Percentiles rank a stretch among this genome's conserved stretches.
Evolutionary conservation across 2,113 vertebrate genomes (phyloP).

Genomic region (Megaleporinus macrocephalus): DNA sequence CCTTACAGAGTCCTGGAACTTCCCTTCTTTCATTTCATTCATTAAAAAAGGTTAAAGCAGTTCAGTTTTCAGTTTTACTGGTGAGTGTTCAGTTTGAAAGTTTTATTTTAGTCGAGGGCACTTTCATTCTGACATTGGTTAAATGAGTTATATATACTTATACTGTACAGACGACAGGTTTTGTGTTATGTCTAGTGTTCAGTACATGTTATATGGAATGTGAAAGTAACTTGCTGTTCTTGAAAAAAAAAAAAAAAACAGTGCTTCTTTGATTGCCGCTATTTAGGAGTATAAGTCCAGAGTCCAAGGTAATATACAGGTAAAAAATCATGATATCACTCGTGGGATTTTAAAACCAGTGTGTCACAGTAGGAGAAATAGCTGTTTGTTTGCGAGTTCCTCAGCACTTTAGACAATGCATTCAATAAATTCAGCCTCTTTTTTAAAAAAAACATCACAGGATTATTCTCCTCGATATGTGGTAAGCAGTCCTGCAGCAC

Average conservation of each 20-base stretch:
- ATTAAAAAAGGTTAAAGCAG: not conserved
- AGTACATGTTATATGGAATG: no score
- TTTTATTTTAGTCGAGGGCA: no score
- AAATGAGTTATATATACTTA: not conserved
- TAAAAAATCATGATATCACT: not conserved
- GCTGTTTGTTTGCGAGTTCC: not conserved
- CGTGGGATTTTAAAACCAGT: not conserved
- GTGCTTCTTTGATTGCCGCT: not conserved
- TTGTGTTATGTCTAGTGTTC: no score
- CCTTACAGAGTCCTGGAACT: not conserved
- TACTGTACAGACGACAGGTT: not conserved
- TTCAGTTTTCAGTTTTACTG: not conserved
- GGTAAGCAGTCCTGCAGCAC: not conserved
- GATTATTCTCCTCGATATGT: not conserved
- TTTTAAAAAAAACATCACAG: not conserved
- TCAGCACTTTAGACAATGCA: not conserved
- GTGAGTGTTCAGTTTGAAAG: no score
- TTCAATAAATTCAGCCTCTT: not conserved
- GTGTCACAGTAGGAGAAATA: not conserved
- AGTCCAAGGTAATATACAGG: conserved; percentile 6
- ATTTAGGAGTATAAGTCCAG: conserved; percentile 14
- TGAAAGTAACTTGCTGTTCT: not conserved
- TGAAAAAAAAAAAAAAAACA: not conserved
- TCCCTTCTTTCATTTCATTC: not conserved
- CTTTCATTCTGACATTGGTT: not conserved